Percentiles rank a stretch among this genome's conserved stretches.
phyloP scores from a whole-genome alignment of 1,140 invertebrate species.

The Nilaparvata lugens region DNA sequence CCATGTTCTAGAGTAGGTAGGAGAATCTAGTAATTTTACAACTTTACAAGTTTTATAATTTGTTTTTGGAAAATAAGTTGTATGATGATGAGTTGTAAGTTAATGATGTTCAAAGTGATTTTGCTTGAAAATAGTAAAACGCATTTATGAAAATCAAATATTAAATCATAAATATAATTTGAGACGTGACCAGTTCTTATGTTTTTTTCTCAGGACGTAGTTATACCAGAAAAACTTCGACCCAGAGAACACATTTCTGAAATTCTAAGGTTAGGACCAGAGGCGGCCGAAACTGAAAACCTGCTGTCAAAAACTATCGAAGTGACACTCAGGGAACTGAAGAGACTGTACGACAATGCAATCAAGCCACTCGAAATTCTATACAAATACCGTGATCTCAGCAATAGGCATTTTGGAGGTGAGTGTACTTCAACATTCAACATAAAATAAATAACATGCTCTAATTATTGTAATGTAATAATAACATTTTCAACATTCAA shows the following conservation, averaged over 20 bases:
- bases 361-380: slow-evolving; percentile 82
- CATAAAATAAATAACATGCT: too few relatives aligned
- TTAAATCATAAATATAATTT: too few relatives aligned
- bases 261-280: slow-evolving; percentile 67
- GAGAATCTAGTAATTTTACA: too few relatives aligned
- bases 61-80: too few relatives aligned
- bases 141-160: too few relatives aligned
- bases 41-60: too few relatives aligned
- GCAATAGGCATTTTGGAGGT: slow-evolving; percentile 82
- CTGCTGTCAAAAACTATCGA: slow-evolving; percentile 64
- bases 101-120: too few relatives aligned
- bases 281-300: slow-evolving; percentile 58
- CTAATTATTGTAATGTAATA: neutral
- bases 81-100: slow-evolving; percentile 13
- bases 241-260: slow-evolving; percentile 71
- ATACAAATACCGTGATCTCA: slow-evolving; percentile 87
- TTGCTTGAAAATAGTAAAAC: too few relatives aligned
- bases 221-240: slow-evolving; percentile 65
- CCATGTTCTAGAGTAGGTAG: too few relatives aligned
- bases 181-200: too few relatives aligned
- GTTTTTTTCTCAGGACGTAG: slow-evolving; percentile 49
- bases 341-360: slow-evolving; percentile 75
- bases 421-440: slow-evolving; percentile 19
- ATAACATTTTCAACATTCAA: too few relatives aligned
- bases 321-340: slow-evolving; percentile 72